Evolutionary conservation across 2,888 invertebrate genomes (phyloP).

Genomic region (Drosophila mettleri): DNA sequence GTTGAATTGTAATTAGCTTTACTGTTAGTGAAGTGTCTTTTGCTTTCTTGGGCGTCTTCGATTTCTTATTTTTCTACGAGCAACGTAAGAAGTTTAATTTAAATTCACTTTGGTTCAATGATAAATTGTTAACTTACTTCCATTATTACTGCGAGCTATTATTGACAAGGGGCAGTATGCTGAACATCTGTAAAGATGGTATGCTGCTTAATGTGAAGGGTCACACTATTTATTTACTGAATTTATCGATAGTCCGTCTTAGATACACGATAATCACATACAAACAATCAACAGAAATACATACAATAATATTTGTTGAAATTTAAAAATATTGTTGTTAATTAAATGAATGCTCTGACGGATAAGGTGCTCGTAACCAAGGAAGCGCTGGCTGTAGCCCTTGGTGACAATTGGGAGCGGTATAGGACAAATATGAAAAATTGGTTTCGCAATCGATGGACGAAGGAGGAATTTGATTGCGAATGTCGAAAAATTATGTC

Average conservation of each 20-base stretch:
- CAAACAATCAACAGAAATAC: neutral
- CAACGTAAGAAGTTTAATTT: neutral
- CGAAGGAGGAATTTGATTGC: slow-evolving; percentile 93
- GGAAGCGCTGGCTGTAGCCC: slow-evolving; percentile 82
- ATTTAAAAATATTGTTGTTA: neutral
- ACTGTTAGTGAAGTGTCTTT: slow-evolving; percentile 52
- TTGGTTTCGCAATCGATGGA: slow-evolving; percentile 91
- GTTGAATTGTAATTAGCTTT: slow-evolving; percentile 47
- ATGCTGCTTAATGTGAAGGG: neutral
- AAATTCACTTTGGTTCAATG: neutral
- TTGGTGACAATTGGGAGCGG: slow-evolving; percentile 89
- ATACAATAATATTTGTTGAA: neutral
- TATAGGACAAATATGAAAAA: slow-evolving; percentile 91
- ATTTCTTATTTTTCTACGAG: slow-evolving; percentile 60
- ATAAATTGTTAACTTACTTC: slow-evolving; percentile 29
- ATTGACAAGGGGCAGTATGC: slow-evolving; percentile 15
- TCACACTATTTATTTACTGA: slow-evolving; percentile 2
- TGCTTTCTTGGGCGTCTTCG: slow-evolving; percentile 56
- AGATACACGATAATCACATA: neutral
- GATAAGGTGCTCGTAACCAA: slow-evolving; percentile 81
- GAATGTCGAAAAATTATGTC: slow-evolving; percentile 91
- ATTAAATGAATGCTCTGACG: slow-evolving; percentile 72
- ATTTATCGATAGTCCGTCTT: slow-evolving; percentile 25
- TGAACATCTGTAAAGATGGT: neutral
- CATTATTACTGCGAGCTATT: slow-evolving; percentile 38